Evolutionary conservation across 2,113 vertebrate genomes (phyloP), one percentile per base, ranked within the genome.

Genomic region (Rafetus swinhoei): DNA sequence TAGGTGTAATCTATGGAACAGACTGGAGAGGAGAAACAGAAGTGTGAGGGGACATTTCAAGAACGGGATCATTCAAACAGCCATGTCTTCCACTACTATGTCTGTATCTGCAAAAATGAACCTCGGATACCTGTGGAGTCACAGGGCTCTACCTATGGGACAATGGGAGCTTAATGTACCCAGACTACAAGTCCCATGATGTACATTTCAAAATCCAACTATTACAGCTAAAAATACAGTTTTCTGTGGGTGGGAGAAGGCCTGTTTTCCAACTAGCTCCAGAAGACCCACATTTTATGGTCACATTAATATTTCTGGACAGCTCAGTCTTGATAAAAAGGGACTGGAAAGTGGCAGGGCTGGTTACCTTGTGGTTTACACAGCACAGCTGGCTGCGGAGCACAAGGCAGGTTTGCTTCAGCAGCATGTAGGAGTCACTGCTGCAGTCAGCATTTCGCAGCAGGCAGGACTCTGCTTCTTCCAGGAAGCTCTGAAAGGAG

Each of bases 361-460:
- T 72, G 65, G 4, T 60, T 92, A 99, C 99, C 98, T 97, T 95
- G 56, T 95, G 97, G 79, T 53, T 94, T 94, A 86, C 77, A 74
- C 98, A 99, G 95, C 92, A 98, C 55, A 98, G 97, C 24, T 98
- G 97, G 93, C 99, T 98, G 91, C 91, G 98, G 81, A 99, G 97
- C 59, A 99, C 87, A 57, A 96, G 60, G 29, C 97, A 95, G 60
- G 97, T 97, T 94, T 98, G 94, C 4, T 96, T 98, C n/a, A 98
- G 95, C 45, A 99, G 93, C 45, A 97, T 91, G 19, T 92, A 95
- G 5, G 94, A 94, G 16, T 98, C 98, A 0, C 92, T n/a, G 0
- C 79, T 77, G 22, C 39, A 9, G 55, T 98, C 96, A 0, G 95
- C 88, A 10, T 85, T 82, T 59, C 83, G 72, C 55, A 99, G 72